phyloP scores from a whole-genome alignment of 2,888 invertebrate species.

The Venustoraphidia nigricollis region DNA sequence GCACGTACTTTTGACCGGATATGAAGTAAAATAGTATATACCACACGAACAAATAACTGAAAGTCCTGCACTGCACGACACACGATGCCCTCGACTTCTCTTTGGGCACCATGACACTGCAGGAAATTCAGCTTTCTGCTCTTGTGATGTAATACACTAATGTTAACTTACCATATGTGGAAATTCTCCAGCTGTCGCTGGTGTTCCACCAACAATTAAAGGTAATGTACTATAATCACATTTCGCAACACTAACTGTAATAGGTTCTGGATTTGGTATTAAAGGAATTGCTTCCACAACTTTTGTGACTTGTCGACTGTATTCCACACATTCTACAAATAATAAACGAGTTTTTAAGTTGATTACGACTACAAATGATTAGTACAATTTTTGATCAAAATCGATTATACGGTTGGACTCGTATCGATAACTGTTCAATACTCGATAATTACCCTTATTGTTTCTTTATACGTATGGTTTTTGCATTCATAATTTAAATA shows the following conservation, averaged over 20 bases:
- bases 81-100: too few relatives aligned
- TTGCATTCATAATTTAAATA: not conserved
- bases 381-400: not conserved
- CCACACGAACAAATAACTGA: too few relatives aligned
- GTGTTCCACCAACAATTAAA: slow-evolving; percentile 39
- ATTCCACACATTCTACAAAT: slow-evolving; percentile 39
- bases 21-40: too few relatives aligned
- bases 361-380: too few relatives aligned
- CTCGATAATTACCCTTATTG: too few relatives aligned
- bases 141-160: too few relatives aligned
- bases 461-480: not conserved
- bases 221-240: slow-evolving; percentile 34
- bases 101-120: too few relatives aligned
- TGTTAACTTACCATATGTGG: slow-evolving; percentile 39
- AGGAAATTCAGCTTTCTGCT: too few relatives aligned
- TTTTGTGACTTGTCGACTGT: slow-evolving; percentile 30
- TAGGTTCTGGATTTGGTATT: slow-evolving; percentile 30
- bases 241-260: slow-evolving; percentile 30
- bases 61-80: too few relatives aligned
- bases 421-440: not conserved
- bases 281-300: slow-evolving; percentile 37
- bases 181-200: slow-evolving; percentile 37
- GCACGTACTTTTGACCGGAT: too few relatives aligned
- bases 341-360: not conserved
- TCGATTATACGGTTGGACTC: not conserved